Conservation (phyloP, 2,888 invertebrate genomes). For the Drosophila birchii region DNA sequence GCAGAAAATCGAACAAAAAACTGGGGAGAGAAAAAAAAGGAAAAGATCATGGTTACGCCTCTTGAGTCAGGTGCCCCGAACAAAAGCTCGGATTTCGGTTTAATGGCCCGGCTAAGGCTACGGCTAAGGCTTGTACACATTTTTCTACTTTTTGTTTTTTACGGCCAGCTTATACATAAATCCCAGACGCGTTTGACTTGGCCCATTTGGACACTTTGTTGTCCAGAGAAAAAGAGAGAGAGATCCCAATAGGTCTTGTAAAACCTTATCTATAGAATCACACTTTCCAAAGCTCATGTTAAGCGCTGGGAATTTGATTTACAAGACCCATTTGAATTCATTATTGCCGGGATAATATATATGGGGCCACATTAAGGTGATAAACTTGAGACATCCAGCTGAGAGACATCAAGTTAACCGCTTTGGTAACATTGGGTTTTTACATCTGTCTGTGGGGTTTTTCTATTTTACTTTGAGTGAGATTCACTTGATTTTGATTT, state of each 20-base stretch:
- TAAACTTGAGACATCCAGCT: slow-evolving; percentile 16
- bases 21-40: slow-evolving; percentile 3
- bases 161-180: slow-evolving; percentile 67
- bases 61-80: slow-evolving; percentile 69
- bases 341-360: slow-evolving; percentile 14
- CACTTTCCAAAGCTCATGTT: slow-evolving; percentile 29
- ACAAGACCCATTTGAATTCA: slow-evolving; percentile 35
- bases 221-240: slow-evolving; percentile 14
- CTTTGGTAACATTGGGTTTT: neutral
- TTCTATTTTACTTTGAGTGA: neutral
- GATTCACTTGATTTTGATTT: neutral
- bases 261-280: slow-evolving; percentile 41
- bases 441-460: neutral
- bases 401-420: neutral
- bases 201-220: slow-evolving; percentile 58
- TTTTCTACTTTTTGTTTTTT: slow-evolving; percentile 52
- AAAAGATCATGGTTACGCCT: slow-evolving; percentile 62
- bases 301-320: slow-evolving; percentile 32
- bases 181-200: slow-evolving; percentile 43
- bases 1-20: slow-evolving; percentile 25
- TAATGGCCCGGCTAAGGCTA: slow-evolving; percentile 36
- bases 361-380: slow-evolving; percentile 19
- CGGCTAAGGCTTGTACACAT: slow-evolving; percentile 55
- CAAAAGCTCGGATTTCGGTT: slow-evolving; percentile 69
- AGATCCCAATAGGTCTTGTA: slow-evolving; percentile 19